Conservation (phyloP, 2,113 vertebrate genomes). For the Boleophthalmus pectinirostris region DNA sequence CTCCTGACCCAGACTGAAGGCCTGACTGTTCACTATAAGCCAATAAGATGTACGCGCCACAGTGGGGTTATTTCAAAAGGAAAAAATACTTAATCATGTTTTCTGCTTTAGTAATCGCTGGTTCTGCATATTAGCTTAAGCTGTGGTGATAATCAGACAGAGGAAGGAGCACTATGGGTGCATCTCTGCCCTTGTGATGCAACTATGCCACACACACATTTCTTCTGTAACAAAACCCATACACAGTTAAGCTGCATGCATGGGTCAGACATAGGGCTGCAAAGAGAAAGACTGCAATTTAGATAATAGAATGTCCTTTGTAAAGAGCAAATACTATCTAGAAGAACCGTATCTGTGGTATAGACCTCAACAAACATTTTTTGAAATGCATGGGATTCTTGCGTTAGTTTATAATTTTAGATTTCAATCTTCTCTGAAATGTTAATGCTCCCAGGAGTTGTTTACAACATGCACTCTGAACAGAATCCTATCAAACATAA, state of each 20-base stretch:
- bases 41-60: conserved; percentile 33
- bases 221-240: background rate
- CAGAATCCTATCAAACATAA: too few species aligned
- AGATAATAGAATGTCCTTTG: too few species aligned
- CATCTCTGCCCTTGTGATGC: conserved; percentile 29
- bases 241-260: background rate
- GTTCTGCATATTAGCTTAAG: conserved; percentile 71
- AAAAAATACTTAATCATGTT: conserved; percentile 64
- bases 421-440: too few species aligned
- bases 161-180: conserved; percentile 25
- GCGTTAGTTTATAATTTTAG: too few species aligned
- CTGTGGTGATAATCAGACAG: conserved; percentile 61
- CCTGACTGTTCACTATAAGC: conserved; percentile 34
- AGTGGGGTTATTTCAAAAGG: conserved; percentile 47
- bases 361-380: too few species aligned
- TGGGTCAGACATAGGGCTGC: background rate
- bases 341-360: too few species aligned
- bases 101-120: conserved; percentile 70
- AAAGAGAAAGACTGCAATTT: too few species aligned
- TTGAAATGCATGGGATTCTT: too few species aligned
- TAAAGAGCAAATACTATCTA: too few species aligned
- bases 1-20: conserved; percentile 55
- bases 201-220: conserved; percentile 1
- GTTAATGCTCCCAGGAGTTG: too few species aligned
- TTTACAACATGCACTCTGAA: too few species aligned